Percentiles rank a stretch among this genome's conserved stretches.
These are phyloP conservation scores for Microtus pennsylvanicus DNA, from an alignment of 2,113 vertebrate genomes.

Conservation along the genomic window DNA sequence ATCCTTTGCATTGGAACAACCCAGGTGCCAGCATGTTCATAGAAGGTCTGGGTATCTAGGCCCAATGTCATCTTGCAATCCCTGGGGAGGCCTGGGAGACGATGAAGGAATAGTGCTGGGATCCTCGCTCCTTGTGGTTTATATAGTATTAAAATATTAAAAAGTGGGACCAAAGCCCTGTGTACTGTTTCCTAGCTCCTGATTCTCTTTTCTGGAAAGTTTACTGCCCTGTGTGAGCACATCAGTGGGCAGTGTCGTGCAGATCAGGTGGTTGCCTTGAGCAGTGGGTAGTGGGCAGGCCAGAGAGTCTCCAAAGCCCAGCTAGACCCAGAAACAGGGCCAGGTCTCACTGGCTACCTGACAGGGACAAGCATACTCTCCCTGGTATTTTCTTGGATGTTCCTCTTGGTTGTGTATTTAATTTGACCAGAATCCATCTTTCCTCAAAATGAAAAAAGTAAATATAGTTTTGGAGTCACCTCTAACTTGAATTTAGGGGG, in stretches of 20 bases:
- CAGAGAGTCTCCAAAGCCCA: background rate
- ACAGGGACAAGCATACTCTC: fast-evolving
- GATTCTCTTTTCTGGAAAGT: background rate
- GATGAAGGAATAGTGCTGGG: fast-evolving
- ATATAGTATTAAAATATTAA: background rate
- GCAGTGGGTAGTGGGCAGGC: background rate
- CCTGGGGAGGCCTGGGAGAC: background rate
- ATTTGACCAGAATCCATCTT: background rate
- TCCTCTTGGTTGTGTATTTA: background rate
- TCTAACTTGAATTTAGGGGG: background rate
- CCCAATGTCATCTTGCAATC: fast-evolving
- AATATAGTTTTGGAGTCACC: background rate
- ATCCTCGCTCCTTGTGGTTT: background rate
- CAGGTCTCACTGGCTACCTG: background rate
- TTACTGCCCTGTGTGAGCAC: background rate
- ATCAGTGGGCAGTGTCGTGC: background rate
- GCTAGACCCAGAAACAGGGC: background rate
- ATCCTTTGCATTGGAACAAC: background rate
- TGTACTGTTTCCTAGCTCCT: background rate
- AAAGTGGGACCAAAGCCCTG: background rate
- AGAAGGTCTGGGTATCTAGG: background rate
- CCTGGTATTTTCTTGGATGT: background rate
- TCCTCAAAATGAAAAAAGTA: background rate
- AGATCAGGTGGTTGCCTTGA: background rate
- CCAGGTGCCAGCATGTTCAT: background rate